Evolutionary conservation across 2,113 vertebrate species (phyloP).

Genomic region (Apteryx owenii): DNA sequence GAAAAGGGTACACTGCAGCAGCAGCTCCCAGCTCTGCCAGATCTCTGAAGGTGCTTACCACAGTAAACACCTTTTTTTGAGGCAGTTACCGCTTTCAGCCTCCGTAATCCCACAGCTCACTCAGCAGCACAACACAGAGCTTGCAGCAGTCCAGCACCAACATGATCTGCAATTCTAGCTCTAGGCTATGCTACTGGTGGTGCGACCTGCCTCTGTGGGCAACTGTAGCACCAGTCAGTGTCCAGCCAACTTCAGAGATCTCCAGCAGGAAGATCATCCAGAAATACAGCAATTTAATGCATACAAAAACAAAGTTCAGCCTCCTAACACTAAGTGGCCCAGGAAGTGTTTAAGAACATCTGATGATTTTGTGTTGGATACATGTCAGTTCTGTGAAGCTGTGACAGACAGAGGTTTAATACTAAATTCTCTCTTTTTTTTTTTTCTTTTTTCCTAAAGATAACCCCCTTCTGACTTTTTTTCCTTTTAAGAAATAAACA

Average conservation of each 20-base stretch:
- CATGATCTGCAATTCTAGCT: too few relatives aligned
- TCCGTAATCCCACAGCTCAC: accelerated
- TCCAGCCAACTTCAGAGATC: neutral
- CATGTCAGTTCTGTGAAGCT: neutral
- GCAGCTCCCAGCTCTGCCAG: neutral
- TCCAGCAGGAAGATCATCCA: neutral
- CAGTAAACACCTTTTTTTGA: neutral
- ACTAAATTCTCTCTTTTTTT: neutral
- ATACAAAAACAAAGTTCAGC: neutral
- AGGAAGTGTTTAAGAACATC: neutral
- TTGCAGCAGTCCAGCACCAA: neutral
- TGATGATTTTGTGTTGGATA: neutral
- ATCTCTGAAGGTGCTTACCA: neutral
- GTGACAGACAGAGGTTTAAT: neutral
- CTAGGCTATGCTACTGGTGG: neutral
- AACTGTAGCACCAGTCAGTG: accelerated
- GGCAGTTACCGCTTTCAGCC: neutral
- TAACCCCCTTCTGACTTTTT: neutral
- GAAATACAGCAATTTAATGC: neutral
- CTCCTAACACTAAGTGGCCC: neutral
- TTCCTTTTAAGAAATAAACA: neutral
- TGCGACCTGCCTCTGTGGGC: neutral
- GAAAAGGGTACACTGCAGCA: accelerated
- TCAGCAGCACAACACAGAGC: accelerated
- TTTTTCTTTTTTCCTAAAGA: neutral